A percentile compares a stretch with the other conserved stretches of the same genome.
Evolutionary conservation across 2,113 vertebrate species (phyloP).

Genomic region (Oreotragus oreotragus): DNA sequence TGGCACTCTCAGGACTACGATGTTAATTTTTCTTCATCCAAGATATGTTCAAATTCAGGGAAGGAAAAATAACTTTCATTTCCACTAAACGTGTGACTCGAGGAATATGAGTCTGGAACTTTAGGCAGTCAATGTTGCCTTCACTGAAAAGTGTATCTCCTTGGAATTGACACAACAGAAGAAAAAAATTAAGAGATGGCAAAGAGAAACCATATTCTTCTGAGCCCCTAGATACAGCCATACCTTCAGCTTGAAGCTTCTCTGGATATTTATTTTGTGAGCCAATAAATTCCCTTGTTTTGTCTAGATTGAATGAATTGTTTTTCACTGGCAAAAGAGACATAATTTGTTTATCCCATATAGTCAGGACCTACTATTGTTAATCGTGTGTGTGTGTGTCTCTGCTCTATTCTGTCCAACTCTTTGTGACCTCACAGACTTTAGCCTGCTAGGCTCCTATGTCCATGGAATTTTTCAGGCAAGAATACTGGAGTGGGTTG

Average conservation of each 20-base stretch:
- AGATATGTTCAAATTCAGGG: too few relatives aligned
- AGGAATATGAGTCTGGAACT: background rate
- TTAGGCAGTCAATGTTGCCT: background rate
- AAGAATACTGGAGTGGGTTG: background rate
- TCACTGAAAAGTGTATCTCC: background rate
- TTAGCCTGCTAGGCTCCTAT: background rate
- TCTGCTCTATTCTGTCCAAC: background rate
- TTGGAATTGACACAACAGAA: background rate
- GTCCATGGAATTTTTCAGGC: background rate
- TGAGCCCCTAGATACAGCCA: background rate
- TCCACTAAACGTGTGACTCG: accelerated
- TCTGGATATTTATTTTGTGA: background rate
- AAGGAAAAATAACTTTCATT: background rate
- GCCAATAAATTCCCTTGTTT: too few relatives aligned
- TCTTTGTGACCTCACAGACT: background rate
- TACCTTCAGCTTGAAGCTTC: background rate
- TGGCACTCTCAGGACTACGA: accelerated
- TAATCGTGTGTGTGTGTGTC: background rate
- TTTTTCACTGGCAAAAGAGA: background rate
- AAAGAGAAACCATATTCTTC: background rate
- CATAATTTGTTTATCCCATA: background rate
- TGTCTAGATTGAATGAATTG: background rate
- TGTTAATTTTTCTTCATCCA: background rate
- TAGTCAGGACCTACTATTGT: too few relatives aligned
- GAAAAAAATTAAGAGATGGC: too few relatives aligned